phyloP scores from a whole-genome alignment of 2,113 vertebrate genomes.

The Artemisiospiza belli region DNA sequence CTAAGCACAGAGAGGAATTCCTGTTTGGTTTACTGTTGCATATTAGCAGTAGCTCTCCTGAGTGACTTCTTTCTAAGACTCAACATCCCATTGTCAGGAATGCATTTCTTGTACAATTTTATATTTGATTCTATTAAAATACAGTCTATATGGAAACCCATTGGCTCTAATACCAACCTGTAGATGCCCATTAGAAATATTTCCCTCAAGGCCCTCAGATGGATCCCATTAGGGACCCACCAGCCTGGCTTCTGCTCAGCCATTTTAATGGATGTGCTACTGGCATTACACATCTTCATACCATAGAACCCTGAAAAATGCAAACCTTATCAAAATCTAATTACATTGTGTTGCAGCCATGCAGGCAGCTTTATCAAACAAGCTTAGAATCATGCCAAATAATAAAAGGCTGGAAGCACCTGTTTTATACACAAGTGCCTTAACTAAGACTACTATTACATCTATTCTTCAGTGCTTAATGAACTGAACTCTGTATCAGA shows the following conservation, averaged over 20 bases:
- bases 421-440: background rate
- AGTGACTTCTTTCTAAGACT: background rate
- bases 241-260: background rate
- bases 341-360: background rate
- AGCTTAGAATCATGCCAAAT: background rate
- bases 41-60: background rate
- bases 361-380: conserved; percentile 7
- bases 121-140: background rate
- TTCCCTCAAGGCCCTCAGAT: background rate
- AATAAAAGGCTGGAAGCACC: background rate
- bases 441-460: background rate
- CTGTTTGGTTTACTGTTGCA: background rate
- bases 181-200: background rate
- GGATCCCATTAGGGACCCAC: background rate
- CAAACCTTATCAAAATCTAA: background rate
- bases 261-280: background rate
- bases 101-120: background rate
- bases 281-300: background rate
- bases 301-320: background rate
- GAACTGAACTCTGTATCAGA: background rate
- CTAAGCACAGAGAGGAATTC: background rate
- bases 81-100: background rate
- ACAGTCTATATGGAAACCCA: background rate
- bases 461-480: background rate
- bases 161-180: background rate